Evolutionary conservation across 2,797 vertebrate species (phyloP).

Genomic region (Carduelis carduelis): DNA sequence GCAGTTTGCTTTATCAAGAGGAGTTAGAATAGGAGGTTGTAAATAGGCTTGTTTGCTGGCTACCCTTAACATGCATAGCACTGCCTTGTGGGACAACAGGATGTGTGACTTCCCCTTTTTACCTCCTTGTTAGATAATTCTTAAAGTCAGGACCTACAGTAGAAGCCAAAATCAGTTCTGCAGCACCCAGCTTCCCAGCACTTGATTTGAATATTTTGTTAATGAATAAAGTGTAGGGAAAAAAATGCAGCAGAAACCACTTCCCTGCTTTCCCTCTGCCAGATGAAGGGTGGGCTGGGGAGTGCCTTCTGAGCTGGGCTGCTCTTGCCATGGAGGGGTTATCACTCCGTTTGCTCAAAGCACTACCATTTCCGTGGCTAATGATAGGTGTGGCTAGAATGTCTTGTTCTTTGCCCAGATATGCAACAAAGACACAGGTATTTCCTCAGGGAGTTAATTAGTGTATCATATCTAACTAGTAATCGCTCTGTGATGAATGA

Average conservation of each 20-base stretch:
- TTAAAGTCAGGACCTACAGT: background rate
- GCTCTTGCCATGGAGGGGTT: background rate
- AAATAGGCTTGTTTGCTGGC: background rate
- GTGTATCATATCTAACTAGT: conserved; percentile 46
- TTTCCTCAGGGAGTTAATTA: conserved; percentile 58
- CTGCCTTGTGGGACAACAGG: background rate
- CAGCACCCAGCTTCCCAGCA: background rate
- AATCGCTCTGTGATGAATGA: conserved; percentile 46
- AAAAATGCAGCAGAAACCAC: background rate
- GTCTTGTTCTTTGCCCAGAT: conserved; percentile 56
- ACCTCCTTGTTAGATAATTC: background rate
- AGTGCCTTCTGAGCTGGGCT: background rate
- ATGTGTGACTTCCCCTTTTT: background rate
- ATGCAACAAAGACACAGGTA: conserved; percentile 15
- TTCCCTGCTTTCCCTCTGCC: background rate
- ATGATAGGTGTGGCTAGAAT: conserved; percentile 48
- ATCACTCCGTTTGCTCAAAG: background rate
- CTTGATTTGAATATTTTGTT: background rate
- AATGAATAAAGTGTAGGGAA: background rate
- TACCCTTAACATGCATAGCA: background rate
- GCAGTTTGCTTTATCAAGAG: background rate
- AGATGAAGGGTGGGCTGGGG: background rate
- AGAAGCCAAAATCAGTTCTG: background rate
- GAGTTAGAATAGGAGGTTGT: background rate
- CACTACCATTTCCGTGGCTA: background rate